These are phyloP conservation scores for Glaucidium brasilianum DNA, from an alignment of 2,113 vertebrate genomes.

Conservation along the genomic window DNA sequence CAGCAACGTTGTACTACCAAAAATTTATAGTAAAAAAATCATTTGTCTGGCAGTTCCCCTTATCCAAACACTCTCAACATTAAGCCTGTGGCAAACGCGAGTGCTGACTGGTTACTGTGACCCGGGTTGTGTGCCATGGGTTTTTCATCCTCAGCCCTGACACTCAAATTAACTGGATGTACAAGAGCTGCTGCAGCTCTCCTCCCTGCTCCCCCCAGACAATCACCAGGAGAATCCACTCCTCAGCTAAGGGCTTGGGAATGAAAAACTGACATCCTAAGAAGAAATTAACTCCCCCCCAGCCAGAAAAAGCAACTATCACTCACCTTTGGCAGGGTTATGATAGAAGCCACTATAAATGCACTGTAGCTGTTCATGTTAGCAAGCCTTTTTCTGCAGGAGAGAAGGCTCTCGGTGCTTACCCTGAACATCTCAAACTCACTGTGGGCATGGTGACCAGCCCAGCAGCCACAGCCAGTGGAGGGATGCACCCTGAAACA, in stretches of 20 bases:
- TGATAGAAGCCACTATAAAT: background rate
- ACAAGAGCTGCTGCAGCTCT: background rate
- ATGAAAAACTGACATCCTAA: background rate
- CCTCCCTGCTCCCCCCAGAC: background rate
- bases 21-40: background rate
- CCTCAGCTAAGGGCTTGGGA: background rate
- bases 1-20: background rate
- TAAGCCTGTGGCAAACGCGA: background rate
- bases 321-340: background rate
- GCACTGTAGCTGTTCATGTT: background rate
- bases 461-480: background rate
- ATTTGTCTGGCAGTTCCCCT: background rate
- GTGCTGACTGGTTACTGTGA: background rate
- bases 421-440: background rate
- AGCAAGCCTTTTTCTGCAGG: background rate
- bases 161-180: background rate
- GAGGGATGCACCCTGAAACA: background rate
- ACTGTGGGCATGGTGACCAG: accelerated
- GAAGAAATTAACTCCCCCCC: background rate
- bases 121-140: background rate
- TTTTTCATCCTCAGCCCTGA: background rate
- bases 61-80: background rate
- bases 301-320: background rate
- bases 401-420: background rate
- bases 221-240: background rate